Evolutionary conservation across 1,140 invertebrate species (phyloP).

Genomic region (Diorhabda sublineata): DNA sequence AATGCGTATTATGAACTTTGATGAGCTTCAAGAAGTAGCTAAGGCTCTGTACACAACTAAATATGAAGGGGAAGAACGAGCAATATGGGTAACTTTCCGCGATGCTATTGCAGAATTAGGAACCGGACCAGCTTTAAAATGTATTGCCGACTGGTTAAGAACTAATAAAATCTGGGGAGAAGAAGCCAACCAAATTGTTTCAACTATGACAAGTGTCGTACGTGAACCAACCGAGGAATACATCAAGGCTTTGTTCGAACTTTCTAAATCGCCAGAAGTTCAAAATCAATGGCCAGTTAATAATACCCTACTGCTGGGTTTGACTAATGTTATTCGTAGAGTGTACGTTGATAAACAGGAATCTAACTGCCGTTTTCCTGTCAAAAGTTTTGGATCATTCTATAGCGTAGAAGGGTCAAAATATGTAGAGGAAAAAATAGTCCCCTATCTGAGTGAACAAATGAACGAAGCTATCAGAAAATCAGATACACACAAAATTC

Average conservation of each 20-base stretch:
- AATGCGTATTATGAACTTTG: conserved; percentile 55
- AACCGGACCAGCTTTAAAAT: conserved; percentile 60
- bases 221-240: conserved; percentile 61
- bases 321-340: conserved; percentile 54
- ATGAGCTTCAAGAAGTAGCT: conserved; percentile 42
- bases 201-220: conserved; percentile 49
- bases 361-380: conserved; percentile 58
- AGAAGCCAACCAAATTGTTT: conserved; percentile 56
- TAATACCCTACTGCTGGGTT: conserved; percentile 53
- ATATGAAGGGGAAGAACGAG: conserved; percentile 42
- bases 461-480: conserved; percentile 52
- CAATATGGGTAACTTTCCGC: conserved; percentile 55
- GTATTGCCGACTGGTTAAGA: conserved; percentile 58
- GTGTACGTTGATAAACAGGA: conserved; percentile 54
- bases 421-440: conserved; percentile 53
- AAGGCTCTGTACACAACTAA: conserved; percentile 48
- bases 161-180: conserved; percentile 50
- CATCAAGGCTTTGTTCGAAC: conserved; percentile 54
- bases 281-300: conserved; percentile 50
- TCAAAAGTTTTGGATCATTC: conserved; percentile 57
- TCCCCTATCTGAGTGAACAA: conserved; percentile 55
- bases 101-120: conserved; percentile 62
- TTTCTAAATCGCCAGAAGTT: conserved; percentile 52
- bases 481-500: conserved; percentile 53
- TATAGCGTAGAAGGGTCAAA: conserved; percentile 47